Percentiles rank a stretch among this genome's conserved stretches.
Evolutionary conservation across 2,797 vertebrate genomes (phyloP).

Genomic region (Sarcophilus harrisii): DNA sequence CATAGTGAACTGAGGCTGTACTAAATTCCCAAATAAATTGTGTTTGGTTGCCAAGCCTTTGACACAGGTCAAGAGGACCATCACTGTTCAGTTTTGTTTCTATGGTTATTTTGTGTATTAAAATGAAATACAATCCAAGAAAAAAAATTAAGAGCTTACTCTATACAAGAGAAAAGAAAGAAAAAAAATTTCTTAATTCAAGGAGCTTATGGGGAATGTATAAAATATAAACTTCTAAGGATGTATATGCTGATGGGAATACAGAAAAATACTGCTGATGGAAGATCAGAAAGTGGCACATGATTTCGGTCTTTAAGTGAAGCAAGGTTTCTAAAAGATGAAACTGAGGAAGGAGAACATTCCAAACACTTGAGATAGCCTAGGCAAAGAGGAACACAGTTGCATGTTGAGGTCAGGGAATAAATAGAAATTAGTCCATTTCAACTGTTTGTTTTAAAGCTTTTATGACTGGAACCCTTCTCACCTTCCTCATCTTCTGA

Average conservation of each 20-base stretch:
- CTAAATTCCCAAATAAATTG: slow-evolving; percentile 48
- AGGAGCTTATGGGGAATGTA: background rate
- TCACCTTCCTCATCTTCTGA: background rate
- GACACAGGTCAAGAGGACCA: background rate
- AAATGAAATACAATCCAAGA: background rate
- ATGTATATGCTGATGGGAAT: background rate
- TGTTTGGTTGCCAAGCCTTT: slow-evolving; percentile 29
- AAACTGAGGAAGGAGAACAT: background rate
- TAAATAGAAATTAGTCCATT: background rate
- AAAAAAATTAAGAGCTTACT: background rate
- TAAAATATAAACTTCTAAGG: background rate
- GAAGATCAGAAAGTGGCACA: background rate
- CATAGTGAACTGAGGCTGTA: slow-evolving; percentile 61
- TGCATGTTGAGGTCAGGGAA: background rate
- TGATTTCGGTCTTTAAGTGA: background rate
- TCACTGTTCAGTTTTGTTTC: slow-evolving; percentile 46
- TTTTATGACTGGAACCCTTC: background rate
- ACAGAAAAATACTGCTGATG: background rate
- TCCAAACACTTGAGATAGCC: background rate
- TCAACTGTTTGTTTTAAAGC: background rate
- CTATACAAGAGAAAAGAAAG: background rate
- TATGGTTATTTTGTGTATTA: background rate
- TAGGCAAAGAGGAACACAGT: background rate
- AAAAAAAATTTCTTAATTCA: background rate
- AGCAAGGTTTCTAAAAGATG: background rate